Base-by-base conservation (phyloP, 2,113 vertebrate species). In the Caretta caretta region DNA sequence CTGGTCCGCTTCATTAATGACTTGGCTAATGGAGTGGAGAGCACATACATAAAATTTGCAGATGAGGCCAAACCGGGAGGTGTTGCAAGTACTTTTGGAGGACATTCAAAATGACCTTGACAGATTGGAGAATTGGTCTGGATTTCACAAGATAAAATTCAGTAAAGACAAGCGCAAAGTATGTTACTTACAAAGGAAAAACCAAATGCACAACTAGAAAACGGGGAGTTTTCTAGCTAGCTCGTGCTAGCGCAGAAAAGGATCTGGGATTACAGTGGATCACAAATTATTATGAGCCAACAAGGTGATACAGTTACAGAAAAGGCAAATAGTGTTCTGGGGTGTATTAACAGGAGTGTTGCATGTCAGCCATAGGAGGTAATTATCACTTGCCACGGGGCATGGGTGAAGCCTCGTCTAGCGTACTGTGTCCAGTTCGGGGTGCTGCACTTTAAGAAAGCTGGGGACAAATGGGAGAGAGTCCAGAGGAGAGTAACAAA, bases 401-500 rank as follows among this genome's bases (percentile, higher is more conserved):
- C 8, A 8, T 22, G 8, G 20, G 7, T 54, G 53, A 54, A 7
- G 20, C 53, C 14, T 54, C 7, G 22, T 22, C 53, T 54, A 54
- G 5, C 1, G 8, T 5, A 54, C 19, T 1, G 53, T 22, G 19
- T 54, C 19, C 14, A 22, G 3, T 22, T 22, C 2, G 19, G 53
- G 20, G 53, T 54, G 25, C 27, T 31, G 57, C 29, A 62, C 57
- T 31, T 31, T 62, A 62, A 31, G 57, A 62, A 14, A 62, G 57
- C 31, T 31, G 29, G 29, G 27, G 57, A 62, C 57, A 31, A 62
- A 62, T 6, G 3, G 29, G 27, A 62, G 13, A 29, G 29, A 62
- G 27, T 3, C 6, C 12, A 13, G 29, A 62, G 27, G 29, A 62
- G 27, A 13, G 57, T 12, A 31, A 13, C 57, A 31, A 14, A 12